Conservation (phyloP, 2,888 invertebrate genomes). For the Hemicrepidius hirtus region DNA sequence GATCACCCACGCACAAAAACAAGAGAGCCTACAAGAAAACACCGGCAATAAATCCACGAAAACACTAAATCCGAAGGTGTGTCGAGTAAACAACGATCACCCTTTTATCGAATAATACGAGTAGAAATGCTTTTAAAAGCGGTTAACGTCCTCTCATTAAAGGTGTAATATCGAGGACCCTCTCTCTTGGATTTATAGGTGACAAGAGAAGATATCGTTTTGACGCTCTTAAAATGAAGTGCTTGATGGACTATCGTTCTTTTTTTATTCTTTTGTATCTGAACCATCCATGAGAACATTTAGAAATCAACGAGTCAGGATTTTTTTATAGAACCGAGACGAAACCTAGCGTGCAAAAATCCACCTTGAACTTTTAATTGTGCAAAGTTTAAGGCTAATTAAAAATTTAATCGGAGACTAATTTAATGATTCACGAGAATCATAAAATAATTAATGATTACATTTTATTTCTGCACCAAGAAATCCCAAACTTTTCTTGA, state of each 20-base stretch:
- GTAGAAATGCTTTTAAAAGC: constrained; percentile 47
- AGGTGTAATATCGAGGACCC: constrained; percentile 39
- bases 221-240: constrained; percentile 27
- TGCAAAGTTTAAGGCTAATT: constrained; percentile 15
- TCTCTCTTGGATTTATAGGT: constrained; percentile 11
- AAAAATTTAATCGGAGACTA: constrained; percentile 23
- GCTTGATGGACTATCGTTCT: constrained; percentile 13
- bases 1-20: constrained; percentile 14
- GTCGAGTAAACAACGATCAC: constrained; percentile 26
- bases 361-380: constrained; percentile 29
- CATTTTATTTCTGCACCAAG: constrained; percentile 3
- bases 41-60: constrained; percentile 14
- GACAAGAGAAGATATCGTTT: constrained; percentile 26
- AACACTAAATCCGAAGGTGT: constrained; percentile 30
- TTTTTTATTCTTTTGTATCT: not conserved
- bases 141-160: constrained; percentile 48
- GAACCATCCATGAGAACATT: not conserved
- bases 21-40: not conserved
- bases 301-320: not conserved
- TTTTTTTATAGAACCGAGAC: not conserved
- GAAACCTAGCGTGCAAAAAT: constrained; percentile 12
- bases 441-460: constrained; percentile 27
- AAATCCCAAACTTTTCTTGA: no score
- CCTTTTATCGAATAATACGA: constrained; percentile 43
- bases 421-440: constrained; percentile 28